A percentile compares a stretch with the other conserved stretches of the same genome.
Evolutionary conservation across 2,113 vertebrate genomes (phyloP).

Genomic region (Colinus virginianus): DNA sequence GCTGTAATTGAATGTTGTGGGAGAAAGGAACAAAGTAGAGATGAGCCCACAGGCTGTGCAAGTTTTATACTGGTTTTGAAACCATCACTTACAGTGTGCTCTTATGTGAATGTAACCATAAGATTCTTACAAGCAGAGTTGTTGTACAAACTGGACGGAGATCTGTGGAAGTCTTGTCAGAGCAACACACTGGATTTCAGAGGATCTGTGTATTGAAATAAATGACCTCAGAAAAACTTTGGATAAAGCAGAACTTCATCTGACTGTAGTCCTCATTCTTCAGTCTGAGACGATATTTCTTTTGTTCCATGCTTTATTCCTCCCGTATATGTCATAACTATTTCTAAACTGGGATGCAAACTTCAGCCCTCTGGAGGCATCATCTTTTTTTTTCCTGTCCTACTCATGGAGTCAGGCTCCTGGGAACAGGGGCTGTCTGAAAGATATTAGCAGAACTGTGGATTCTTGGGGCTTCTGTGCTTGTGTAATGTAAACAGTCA

Average conservation of each 20-base stretch:
- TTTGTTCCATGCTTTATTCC: background rate
- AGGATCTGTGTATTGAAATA: background rate
- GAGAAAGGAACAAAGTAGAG: background rate
- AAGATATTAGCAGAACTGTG: background rate
- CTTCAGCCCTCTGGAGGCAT: background rate
- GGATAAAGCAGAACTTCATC: background rate
- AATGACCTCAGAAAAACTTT: background rate
- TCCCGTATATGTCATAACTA: background rate
- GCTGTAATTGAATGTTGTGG: background rate
- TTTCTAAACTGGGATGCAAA: background rate
- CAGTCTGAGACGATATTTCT: background rate
- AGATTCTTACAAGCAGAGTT: background rate
- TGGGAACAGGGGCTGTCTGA: background rate
- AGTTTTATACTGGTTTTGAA: background rate
- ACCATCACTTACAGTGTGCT: background rate
- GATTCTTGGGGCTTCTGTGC: background rate
- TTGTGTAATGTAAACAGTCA: background rate
- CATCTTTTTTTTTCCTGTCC: background rate
- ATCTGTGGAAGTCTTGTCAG: background rate
- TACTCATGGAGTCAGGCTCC: background rate
- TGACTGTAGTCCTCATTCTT: background rate
- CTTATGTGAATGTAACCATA: background rate
- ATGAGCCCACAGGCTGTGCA: background rate
- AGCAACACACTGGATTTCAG: background rate
- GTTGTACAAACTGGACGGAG: background rate